Percentiles rank a stretch among this genome's conserved stretches.
These are phyloP conservation scores for Rhopalosiphum nymphaeae DNA, from an alignment of 2,888 invertebrate species.

Conservation along the genomic window DNA sequence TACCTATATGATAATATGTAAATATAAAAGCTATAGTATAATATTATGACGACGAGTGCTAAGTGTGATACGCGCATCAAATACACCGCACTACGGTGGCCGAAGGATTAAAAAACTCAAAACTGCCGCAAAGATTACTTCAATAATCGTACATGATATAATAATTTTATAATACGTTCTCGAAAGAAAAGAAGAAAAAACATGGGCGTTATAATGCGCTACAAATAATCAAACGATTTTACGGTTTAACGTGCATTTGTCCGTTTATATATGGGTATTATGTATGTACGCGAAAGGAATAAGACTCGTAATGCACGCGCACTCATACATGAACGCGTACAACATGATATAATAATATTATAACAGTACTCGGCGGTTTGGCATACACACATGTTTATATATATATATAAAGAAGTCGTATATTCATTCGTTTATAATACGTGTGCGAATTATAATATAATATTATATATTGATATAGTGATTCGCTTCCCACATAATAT, in stretches of 20 bases:
- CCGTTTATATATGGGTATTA: neutral
- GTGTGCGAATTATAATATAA: constrained; percentile 5
- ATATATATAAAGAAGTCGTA: neutral
- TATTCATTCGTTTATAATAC: neutral
- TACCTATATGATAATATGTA: too few relatives aligned
- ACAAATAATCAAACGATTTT: constrained; percentile 46
- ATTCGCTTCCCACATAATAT: neutral
- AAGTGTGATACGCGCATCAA: too few relatives aligned
- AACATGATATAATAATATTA: neutral
- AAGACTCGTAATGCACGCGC: neutral
- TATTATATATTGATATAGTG: neutral
- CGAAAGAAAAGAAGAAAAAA: neutral
- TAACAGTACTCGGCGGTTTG: constrained; percentile 9
- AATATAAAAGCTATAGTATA: too few relatives aligned
- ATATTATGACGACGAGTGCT: too few relatives aligned
- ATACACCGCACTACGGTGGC: too few relatives aligned
- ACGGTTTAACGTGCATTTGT: constrained; percentile 13
- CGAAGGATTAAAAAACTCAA: too few relatives aligned
- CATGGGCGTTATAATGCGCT: neutral
- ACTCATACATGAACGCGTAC: neutral
- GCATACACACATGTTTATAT: neutral
- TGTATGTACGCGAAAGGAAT: neutral
- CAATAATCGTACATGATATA: neutral
- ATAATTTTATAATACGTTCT: neutral
- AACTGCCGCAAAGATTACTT: too few relatives aligned